Conservation (phyloP, 1,140 invertebrate genomes). For the Zelostemma sp. region DNA sequence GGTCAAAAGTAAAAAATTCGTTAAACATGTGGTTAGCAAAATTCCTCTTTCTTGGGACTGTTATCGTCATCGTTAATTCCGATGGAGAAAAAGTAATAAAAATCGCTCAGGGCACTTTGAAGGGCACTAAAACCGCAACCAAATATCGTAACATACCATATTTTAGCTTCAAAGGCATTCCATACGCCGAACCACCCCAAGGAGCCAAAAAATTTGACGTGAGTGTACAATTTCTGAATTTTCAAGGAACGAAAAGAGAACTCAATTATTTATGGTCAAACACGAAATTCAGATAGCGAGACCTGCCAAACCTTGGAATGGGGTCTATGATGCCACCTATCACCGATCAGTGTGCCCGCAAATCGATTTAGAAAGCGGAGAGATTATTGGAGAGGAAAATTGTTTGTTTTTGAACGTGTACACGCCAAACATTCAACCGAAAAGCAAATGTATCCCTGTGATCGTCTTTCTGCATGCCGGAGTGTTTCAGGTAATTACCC, state of each 20-base stretch:
- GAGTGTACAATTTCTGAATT: constrained; percentile 24
- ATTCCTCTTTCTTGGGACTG: neutral
- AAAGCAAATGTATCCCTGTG: constrained; percentile 62
- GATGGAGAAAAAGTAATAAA: constrained; percentile 51
- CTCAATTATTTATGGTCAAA: constrained; percentile 1
- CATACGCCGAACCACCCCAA: constrained; percentile 70
- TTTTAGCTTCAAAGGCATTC: constrained; percentile 75
- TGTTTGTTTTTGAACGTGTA: constrained; percentile 81
- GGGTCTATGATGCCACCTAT: constrained; percentile 73
- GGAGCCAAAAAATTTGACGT: constrained; percentile 77
- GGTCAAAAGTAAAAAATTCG: neutral
- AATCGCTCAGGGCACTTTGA: constrained; percentile 56
- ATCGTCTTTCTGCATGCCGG: constrained; percentile 76
- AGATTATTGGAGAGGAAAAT: constrained; percentile 74
- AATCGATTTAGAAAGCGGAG: constrained; percentile 51
- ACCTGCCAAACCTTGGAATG: constrained; percentile 74
- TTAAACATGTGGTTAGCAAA: neutral
- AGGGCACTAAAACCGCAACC: constrained; percentile 51
- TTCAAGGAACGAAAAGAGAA: neutral
- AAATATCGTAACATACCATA: constrained; percentile 45
- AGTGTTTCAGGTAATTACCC: constrained; percentile 13
- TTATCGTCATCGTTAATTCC: neutral
- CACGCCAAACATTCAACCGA: constrained; percentile 66
- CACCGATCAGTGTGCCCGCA: constrained; percentile 68
- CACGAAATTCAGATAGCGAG: constrained; percentile 70